Percentiles rank a stretch among this genome's conserved stretches.
phyloP scores from a whole-genome alignment of 2,888 invertebrate genomes.

The Amphimallon solstitiale region DNA sequence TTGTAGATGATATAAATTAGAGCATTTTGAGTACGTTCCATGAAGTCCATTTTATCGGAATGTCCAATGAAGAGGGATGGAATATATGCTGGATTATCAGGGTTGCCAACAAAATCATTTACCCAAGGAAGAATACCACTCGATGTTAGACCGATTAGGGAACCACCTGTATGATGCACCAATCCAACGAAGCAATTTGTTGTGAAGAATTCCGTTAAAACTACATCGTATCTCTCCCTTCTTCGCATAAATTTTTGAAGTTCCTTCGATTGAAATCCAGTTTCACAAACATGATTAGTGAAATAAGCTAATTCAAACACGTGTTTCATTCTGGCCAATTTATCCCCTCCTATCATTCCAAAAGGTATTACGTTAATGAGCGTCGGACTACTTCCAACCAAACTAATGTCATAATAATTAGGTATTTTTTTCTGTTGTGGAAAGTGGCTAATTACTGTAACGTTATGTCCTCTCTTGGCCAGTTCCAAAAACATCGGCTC shows the following conservation, averaged over 20 bases:
- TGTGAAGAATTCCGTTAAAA: constrained; percentile 77
- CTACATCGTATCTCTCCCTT: constrained; percentile 69
- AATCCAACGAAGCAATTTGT: constrained; percentile 76
- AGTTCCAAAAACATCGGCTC: constrained; percentile 70
- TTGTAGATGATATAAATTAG: constrained; percentile 40
- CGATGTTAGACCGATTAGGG: constrained; percentile 67
- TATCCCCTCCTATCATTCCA: not conserved
- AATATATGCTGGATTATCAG: constrained; percentile 63
- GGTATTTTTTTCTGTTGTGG: constrained; percentile 64
- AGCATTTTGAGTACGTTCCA: constrained; percentile 42
- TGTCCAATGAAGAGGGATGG: constrained; percentile 61
- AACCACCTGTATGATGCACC: constrained; percentile 68
- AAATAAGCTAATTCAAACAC: constrained; percentile 2
- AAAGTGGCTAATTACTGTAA: constrained; percentile 76
- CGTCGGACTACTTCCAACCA: constrained; percentile 52
- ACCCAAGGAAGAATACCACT: constrained; percentile 64
- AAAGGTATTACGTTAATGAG: constrained; percentile 15
- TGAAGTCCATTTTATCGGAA: constrained; percentile 48
- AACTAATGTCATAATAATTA: constrained; percentile 71
- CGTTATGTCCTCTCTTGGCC: constrained; percentile 71
- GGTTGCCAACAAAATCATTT: constrained; percentile 62
- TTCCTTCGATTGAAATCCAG: constrained; percentile 55
- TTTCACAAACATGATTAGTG: constrained; percentile 27
- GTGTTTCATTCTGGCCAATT: not conserved
- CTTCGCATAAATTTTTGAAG: constrained; percentile 56